Base-by-base conservation (phyloP, 1,140 invertebrate genomes). In the Lucilia sericata region DNA sequence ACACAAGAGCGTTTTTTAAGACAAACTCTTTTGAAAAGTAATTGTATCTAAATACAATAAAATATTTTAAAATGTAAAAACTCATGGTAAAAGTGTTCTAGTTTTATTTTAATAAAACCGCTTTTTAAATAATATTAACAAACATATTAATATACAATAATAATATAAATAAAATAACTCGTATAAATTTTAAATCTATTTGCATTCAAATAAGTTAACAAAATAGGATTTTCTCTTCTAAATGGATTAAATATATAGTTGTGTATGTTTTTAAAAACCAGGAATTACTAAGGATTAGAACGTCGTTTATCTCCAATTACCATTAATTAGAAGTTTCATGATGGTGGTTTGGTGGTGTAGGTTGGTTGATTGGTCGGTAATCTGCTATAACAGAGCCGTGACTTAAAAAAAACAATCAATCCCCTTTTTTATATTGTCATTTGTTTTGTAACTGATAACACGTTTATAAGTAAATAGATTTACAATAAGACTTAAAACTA, bases 401-500 rank as follows among this genome's bases (percentile, higher is more conserved):
- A n/a, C 51, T 55, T 55, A 55, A 55, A 13, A 55, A 55, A 42
- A 42, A 42, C 42, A 78, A 60, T 17, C n/a, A 42, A 80, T 80
- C 76, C 76, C 76, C 34, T 80, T 14, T 49, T 21, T 51, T 21
- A 30, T 78, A 42, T 60, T 78, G n/a, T 60, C 55, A 60, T 70
- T 55, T 55, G 74, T 76, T 76, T 80, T 49, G 25, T 42, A 49
- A 80, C 19, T 80, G 76, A 80, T 80, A 21, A 21, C 30, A 75
- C 17, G 5, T 21, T 25, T 49, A 49, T 10, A 80, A 51, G 8
- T 25, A 80, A 21, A 21, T 49, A 51, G 76, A 19, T 49, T 21
- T 80, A 80, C n/a, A 80, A 49, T 80, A 80, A 80, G 8, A 80
- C 76, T 80, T 80, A 80, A 80, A 80, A 80, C 76, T 80, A 80